Evolutionary conservation across 2,113 vertebrate genomes (phyloP), one percentile per base, ranked within the genome.

Genomic region (Dermatemys mawii): DNA sequence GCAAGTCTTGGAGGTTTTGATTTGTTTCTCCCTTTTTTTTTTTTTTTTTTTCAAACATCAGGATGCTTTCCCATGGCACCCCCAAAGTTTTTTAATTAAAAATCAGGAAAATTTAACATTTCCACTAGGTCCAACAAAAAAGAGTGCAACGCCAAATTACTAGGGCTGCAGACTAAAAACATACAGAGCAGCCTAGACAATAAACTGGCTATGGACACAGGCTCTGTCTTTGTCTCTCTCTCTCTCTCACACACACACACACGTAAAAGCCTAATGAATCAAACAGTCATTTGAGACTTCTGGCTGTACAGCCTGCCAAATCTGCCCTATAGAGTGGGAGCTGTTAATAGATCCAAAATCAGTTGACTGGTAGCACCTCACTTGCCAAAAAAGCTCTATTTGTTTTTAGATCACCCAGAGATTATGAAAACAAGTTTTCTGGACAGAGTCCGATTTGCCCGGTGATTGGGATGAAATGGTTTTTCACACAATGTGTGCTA

Each of bases 11-110:
- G 90, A 90, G 91, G 57, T 22, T 17, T 53, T 48, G 73, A 73
- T 24, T 12, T 19, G 2, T 9, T 38, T 91, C 83, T 91, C 27
- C 2, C n/a, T 4, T 38, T 83, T 29, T 41, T 2, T 55, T 13
- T 5, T 3, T 41, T 4, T 38, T 83, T 29, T 41, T 2, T 55
- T 13, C 6, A 27, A 73, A 38, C 90, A 81, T 90, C 81, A 29
- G 8, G 5, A 19, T 41, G 21, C 27, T 21, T 38, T 92, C 3
- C 2, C 2, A 2, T 7, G 51, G 6, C 1, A 67, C 84, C 67
- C 38, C 57, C 35, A 32, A 75, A 63, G 44, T 16, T 50, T 94
- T 94, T 93, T 78, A 84, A 46, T 84, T 94, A 46, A 3, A 70
- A 5, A 53, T 21, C 8, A 83, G 44, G 54, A 49, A 6, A 21